phyloP scores from a whole-genome alignment of 2,888 invertebrate species.

The Mechanitis messenoides region DNA sequence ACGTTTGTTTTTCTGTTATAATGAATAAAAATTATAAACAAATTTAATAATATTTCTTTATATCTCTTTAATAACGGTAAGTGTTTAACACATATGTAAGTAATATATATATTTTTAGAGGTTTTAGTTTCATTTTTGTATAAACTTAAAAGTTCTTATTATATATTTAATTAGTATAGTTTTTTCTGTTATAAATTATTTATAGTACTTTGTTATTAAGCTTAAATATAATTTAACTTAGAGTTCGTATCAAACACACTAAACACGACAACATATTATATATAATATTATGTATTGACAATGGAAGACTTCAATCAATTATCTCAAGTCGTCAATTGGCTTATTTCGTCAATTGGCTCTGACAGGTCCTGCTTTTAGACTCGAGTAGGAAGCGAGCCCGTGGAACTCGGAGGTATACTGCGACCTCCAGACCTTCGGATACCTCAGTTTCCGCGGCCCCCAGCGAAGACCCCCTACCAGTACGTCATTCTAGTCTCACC shows the following conservation, averaged over 20 bases:
- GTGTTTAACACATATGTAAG: neutral
- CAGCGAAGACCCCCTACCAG: constrained; percentile 72
- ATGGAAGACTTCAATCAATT: constrained; percentile 36
- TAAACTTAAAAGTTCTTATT: neutral
- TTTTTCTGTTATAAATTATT: neutral
- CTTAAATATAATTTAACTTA: too few relatives aligned
- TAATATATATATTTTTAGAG: neutral
- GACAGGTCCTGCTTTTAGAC: constrained; percentile 75
- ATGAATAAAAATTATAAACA: too few relatives aligned
- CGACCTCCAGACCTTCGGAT: constrained; percentile 69
- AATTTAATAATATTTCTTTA: neutral
- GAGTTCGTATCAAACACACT: neutral
- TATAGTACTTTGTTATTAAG: neutral
- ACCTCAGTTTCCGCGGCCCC: constrained; percentile 70
- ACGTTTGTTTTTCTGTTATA: neutral
- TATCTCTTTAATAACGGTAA: neutral
- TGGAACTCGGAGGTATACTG: constrained; percentile 64
- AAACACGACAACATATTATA: neutral
- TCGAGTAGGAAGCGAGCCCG: constrained; percentile 68
- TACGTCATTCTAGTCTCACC: constrained; percentile 63
- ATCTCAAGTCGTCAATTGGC: constrained; percentile 22
- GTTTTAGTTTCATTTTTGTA: neutral
- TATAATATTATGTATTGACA: constrained; percentile 5
- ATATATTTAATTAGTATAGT: neutral
- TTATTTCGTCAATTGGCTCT: constrained; percentile 54